Evolutionary conservation across 2,888 invertebrate species (phyloP).

Genomic region (Volucella bombylans): DNA sequence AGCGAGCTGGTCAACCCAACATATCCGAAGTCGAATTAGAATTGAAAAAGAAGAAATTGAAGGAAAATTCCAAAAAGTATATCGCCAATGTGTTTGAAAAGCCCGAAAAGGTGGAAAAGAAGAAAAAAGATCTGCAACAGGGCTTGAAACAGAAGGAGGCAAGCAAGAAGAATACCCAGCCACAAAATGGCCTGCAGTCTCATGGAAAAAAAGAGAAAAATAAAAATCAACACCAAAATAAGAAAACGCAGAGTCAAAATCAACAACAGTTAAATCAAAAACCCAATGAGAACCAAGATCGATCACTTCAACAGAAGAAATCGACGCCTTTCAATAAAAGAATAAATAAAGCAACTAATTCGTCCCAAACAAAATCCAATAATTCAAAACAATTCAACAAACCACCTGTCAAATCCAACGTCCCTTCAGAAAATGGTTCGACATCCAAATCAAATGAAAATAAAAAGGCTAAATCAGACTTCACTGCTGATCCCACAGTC

Average conservation of each 20-base stretch:
- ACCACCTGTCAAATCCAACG: not conserved
- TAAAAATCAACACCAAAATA: constrained; percentile 20
- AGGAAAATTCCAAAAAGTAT: constrained; percentile 79
- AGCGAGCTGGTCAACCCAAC: constrained; percentile 80
- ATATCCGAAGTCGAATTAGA: constrained; percentile 78
- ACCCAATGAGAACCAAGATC: not conserved
- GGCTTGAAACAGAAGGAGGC: not conserved
- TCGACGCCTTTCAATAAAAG: not conserved
- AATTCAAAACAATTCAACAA: not conserved
- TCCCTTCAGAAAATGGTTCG: no score
- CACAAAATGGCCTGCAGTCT: not conserved
- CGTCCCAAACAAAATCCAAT: not conserved
- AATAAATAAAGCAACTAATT: not conserved
- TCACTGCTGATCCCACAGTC: not conserved
- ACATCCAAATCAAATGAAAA: no score
- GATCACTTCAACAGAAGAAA: constrained; percentile 15
- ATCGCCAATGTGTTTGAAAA: constrained; percentile 81
- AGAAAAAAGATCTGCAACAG: constrained; percentile 54
- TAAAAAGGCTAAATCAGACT: not conserved
- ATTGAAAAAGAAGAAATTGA: constrained; percentile 79
- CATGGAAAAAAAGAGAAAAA: constrained; percentile 25
- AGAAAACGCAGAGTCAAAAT: constrained; percentile 45
- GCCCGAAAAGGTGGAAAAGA: constrained; percentile 78
- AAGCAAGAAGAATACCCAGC: not conserved
- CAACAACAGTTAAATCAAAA: not conserved